Evolutionary conservation across 2,888 invertebrate species (phyloP).

Genomic region (Ischnura elegans): DNA sequence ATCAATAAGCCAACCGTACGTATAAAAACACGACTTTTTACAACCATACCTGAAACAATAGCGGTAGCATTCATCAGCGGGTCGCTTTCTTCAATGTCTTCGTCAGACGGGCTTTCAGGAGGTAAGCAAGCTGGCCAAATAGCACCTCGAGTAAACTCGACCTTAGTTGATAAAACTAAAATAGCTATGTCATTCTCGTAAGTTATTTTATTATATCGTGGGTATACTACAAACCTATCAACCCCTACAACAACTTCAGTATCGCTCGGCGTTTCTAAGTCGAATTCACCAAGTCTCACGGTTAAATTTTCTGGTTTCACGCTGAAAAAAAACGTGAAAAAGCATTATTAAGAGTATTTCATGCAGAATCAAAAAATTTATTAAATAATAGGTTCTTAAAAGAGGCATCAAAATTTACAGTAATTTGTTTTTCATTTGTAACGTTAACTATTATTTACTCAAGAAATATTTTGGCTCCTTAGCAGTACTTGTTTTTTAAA

Average conservation of each 20-base stretch:
- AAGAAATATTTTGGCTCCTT: no score
- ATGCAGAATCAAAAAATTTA: no score
- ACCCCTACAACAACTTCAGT: conserved; percentile 86
- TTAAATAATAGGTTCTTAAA: no score
- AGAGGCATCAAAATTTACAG: no score
- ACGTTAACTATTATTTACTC: no score
- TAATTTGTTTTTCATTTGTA: no score
- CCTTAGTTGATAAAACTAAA: conserved; percentile 83
- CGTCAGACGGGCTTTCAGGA: conserved; percentile 82
- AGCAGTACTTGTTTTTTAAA: no score
- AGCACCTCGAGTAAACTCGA: conserved; percentile 85
- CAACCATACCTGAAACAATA: conserved; percentile 82
- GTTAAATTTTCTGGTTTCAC: conserved; percentile 82
- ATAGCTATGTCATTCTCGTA: conserved; percentile 90
- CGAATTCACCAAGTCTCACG: conserved; percentile 91
- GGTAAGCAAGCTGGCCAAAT: conserved; percentile 93
- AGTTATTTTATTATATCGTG: conserved; percentile 83
- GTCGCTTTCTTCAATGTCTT: conserved; percentile 72
- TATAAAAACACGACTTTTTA: no score
- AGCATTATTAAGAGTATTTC: conserved; percentile 54
- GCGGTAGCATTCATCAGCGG: conserved; percentile 79
- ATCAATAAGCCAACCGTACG: no score
- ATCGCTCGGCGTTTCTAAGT: conserved; percentile 84
- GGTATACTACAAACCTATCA: conserved; percentile 83
- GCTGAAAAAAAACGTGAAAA: conserved; percentile 78